Evolutionary conservation across 2,888 invertebrate species (phyloP).

Genomic region (Rutpela maculata): DNA sequence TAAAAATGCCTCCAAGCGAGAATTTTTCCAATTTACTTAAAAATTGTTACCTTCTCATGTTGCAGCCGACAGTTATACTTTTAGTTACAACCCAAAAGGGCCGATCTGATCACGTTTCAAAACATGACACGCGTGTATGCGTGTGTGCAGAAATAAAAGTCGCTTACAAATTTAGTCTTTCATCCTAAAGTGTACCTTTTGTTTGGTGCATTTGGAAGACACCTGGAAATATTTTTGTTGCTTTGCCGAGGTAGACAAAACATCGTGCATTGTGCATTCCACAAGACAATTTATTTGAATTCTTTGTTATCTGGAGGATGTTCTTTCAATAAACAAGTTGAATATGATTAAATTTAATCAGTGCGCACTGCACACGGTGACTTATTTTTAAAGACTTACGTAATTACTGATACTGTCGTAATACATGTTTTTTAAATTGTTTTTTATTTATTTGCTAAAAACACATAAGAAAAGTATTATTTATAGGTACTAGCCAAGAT

Average conservation of each 20-base stretch:
- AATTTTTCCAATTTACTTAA: neutral
- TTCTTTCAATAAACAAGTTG: neutral
- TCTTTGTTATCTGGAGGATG: neutral
- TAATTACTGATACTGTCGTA: too few species aligned
- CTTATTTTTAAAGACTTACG: too few species aligned
- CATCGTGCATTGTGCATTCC: neutral
- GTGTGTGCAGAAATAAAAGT: constrained; percentile 21
- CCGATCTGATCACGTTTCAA: constrained; percentile 15
- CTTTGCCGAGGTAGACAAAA: neutral
- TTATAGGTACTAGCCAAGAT: too few species aligned
- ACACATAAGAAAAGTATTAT: too few species aligned
- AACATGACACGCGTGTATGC: constrained; percentile 14
- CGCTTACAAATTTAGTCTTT: constrained; percentile 15
- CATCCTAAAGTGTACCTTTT: constrained; percentile 11
- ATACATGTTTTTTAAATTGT: too few species aligned
- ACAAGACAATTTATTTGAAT: neutral
- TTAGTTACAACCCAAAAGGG: neutral
- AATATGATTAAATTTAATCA: too few species aligned
- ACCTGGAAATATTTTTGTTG: constrained; percentile 9
- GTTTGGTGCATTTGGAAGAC: neutral
- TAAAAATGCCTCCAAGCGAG: neutral
- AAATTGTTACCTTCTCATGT: neutral
- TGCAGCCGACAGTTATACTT: neutral
- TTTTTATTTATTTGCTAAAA: too few species aligned
- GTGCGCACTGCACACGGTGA: too few species aligned